Evolutionary conservation across 2,888 invertebrate species (phyloP), one percentile per base, ranked within the genome.

Genomic region (Gryllus longicercus): DNA sequence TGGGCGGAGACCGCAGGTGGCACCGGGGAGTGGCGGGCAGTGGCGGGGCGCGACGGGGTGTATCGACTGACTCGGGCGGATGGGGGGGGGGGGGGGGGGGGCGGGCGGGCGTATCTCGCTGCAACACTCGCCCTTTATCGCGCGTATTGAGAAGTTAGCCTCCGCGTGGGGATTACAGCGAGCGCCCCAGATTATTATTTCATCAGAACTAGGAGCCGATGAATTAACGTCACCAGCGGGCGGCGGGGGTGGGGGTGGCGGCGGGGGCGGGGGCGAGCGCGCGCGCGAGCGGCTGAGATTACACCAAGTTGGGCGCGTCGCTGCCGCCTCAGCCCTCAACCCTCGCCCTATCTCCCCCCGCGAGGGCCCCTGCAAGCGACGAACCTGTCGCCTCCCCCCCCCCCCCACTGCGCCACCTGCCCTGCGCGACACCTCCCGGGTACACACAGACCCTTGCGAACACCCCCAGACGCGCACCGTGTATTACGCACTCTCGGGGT

Each of bases 111-210:
- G 14, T 63, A 63, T 63, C 63, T 63, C 63, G 16, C 63, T 18
- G 63, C 63, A 63, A 63, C 63, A 63, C 63, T 63, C 63, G 16
- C 18, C 63, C 63, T 18, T 63, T 63, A 63, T 63, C 63, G 63
- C 63, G 63, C 63, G 63, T 63, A 63, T 63, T 63, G 63, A 63
- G 63, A 63, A 63, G 63, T 63, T 63, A 63, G 63, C 18, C 63
- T 14, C 63, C 63, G 63, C 63, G 14, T 4, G 18, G 63, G 63
- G 63, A 63, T 63, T 63, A 63, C 63, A 63, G 16, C 16, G 18
- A 18, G 63, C 63, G 63, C 18, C 63, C 63, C 63, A 63, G 63
- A 63, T 63, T 63, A 63, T 63, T 63, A 63, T 63, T 63, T 63
- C 63, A 63, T 63, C 63, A 63, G 63, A 63, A 63, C 63, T 63